These are phyloP conservation scores for Teleogryllus occipitalis DNA, from an alignment of 1,140 invertebrate species.

Conservation along the genomic window DNA sequence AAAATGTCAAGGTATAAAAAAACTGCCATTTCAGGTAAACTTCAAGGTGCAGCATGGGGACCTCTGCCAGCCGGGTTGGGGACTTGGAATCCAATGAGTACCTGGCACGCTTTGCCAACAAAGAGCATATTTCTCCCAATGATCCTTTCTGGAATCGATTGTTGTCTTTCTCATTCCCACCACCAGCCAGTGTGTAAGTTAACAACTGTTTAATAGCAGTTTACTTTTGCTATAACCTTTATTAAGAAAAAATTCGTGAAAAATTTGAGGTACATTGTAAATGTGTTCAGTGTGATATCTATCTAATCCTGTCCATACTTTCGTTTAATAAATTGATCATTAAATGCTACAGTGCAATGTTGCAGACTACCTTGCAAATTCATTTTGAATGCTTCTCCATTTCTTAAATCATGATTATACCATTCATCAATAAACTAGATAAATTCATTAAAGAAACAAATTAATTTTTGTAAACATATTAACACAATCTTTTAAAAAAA, in stretches of 20 bases:
- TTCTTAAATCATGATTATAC: no score
- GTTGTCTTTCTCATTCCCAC: constrained; percentile 80
- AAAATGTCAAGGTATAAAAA: no score
- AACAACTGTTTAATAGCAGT: constrained; percentile 13
- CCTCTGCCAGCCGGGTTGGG: constrained; percentile 69
- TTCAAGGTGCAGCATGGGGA: constrained; percentile 60
- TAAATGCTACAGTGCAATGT: neutral
- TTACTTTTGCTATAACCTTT: neutral
- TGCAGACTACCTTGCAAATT: neutral
- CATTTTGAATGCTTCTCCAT: no score
- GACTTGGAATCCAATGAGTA: constrained; percentile 77
- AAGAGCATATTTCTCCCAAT: constrained; percentile 70
- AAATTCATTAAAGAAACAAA: no score
- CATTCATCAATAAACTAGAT: no score
- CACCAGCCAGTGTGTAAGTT: constrained; percentile 56
- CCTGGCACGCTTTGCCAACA: constrained; percentile 66
- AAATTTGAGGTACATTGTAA: neutral
- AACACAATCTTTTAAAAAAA: constrained; percentile 18
- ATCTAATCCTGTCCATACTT: neutral
- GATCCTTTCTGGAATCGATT: constrained; percentile 92
- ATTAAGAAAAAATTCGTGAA: neutral
- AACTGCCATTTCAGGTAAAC: no score
- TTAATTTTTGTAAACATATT: no score
- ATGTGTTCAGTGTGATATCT: neutral
- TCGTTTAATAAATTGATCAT: neutral